Evolutionary conservation across 1,140 invertebrate genomes (phyloP).

Genomic region (Goniozus legneri): DNA sequence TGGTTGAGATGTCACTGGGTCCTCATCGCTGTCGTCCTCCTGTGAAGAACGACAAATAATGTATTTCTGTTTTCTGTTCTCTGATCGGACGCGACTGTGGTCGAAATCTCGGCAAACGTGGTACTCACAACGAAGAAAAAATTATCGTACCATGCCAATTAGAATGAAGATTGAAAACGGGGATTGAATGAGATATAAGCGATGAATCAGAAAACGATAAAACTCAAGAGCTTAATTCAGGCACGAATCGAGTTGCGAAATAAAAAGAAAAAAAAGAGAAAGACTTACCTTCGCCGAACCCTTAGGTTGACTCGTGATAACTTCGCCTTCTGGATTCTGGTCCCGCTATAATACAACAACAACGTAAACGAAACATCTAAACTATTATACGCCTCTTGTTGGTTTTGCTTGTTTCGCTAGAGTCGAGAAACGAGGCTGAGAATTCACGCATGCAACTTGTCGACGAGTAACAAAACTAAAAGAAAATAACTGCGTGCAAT

Average conservation of each 20-base stretch:
- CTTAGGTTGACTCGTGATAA: constrained; percentile 48
- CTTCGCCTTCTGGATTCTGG: constrained; percentile 44
- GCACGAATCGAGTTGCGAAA: neutral
- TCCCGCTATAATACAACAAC: constrained; percentile 51
- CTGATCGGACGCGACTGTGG: neutral
- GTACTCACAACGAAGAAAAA: no score
- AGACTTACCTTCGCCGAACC: constrained; percentile 43
- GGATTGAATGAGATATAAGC: neutral
- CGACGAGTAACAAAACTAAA: neutral
- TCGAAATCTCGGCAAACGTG: no score
- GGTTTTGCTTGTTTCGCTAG: no score
- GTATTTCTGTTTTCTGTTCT: neutral
- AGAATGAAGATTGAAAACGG: neutral
- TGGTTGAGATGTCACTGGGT: neutral
- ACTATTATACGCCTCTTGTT: constrained; percentile 38
- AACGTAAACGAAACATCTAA: constrained; percentile 53
- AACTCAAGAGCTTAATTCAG: neutral
- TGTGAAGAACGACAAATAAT: neutral
- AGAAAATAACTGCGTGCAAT: neutral
- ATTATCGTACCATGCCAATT: no score
- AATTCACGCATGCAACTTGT: neutral
- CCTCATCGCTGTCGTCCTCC: neutral
- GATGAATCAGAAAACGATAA: neutral
- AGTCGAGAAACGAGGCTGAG: neutral
- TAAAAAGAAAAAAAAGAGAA: constrained; percentile 8